A percentile compares a stretch with the other conserved stretches of the same genome.
Conservation (phyloP, 2,113 vertebrate species). For the Picathartes gymnocephalus region DNA sequence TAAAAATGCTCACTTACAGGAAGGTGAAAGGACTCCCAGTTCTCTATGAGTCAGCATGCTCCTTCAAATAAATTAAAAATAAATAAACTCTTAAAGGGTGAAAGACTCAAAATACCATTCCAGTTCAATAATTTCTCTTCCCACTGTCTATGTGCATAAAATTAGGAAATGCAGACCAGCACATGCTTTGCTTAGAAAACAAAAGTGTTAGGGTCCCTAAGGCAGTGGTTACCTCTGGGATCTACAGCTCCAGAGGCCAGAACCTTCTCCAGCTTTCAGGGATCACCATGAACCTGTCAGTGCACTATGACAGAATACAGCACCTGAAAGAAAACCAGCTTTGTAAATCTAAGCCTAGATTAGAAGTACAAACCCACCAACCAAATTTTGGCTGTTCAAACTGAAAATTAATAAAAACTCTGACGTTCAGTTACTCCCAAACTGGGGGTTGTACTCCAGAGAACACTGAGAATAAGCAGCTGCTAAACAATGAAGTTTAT, state of each 20-base stretch:
- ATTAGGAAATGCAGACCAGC: not conserved
- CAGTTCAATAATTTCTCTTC: not conserved
- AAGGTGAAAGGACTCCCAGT: not conserved
- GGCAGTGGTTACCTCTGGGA: not conserved
- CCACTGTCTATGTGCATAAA: not conserved
- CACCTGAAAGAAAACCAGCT: not conserved
- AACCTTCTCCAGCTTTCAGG: not conserved
- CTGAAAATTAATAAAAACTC: not conserved
- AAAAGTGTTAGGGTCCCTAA: not conserved
- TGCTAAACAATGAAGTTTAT: not conserved
- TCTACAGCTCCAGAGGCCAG: not conserved
- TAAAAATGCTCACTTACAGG: not conserved
- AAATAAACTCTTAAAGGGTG: not conserved
- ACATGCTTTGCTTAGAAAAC: not conserved
- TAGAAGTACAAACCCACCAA: not conserved
- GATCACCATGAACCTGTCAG: not conserved
- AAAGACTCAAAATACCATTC: not conserved
- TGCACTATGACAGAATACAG: rapidly evolving
- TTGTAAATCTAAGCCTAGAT: not conserved
- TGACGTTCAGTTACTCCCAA: not conserved
- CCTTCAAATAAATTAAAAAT: not conserved
- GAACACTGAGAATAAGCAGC: not conserved
- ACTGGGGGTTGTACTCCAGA: not conserved
- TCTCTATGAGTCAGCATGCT: not conserved
- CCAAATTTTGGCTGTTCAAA: not conserved